phyloP scores from a whole-genome alignment of 37 sponge, comb jelly and placozoan species.

The Ephydatia muelleri region DNA sequence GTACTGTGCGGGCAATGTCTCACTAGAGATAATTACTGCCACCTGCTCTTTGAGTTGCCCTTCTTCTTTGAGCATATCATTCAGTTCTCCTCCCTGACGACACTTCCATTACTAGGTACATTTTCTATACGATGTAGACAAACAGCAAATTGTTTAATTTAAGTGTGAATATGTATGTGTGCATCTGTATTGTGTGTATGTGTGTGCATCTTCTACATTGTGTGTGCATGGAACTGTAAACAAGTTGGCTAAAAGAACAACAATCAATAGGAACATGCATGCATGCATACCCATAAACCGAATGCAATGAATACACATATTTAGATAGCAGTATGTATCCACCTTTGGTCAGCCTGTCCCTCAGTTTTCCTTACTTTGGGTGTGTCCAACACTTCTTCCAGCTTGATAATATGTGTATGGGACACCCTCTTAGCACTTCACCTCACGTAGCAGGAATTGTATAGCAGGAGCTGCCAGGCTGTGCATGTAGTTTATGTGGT shows the following conservation, averaged over 20 bases:
- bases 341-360: neutral
- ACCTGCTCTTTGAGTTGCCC: conserved; percentile 77
- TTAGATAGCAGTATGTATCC: neutral
- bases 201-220: no score
- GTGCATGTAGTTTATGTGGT: neutral
- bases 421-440: conserved; percentile 76
- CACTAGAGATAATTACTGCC: neutral
- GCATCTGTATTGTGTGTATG: no score
- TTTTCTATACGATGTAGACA: conserved; percentile 46
- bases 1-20: neutral
- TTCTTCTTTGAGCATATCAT: conserved; percentile 48
- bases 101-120: conserved; percentile 86
- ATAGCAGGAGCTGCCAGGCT: conserved; percentile 83
- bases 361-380: conserved; percentile 65
- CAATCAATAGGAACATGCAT: neutral
- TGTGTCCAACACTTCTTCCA: conserved; percentile 90
- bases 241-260: neutral
- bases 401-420: conserved; percentile 85
- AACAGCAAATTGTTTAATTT: no score
- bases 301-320: neutral
- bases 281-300: neutral
- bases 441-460: conserved; percentile 85
- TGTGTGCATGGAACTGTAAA: neutral
- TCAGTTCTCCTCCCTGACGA: conserved; percentile 87
- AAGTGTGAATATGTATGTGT: no score